phyloP scores from a whole-genome alignment of 2,113 vertebrate genomes.

The Rhizomys pruinosus region DNA sequence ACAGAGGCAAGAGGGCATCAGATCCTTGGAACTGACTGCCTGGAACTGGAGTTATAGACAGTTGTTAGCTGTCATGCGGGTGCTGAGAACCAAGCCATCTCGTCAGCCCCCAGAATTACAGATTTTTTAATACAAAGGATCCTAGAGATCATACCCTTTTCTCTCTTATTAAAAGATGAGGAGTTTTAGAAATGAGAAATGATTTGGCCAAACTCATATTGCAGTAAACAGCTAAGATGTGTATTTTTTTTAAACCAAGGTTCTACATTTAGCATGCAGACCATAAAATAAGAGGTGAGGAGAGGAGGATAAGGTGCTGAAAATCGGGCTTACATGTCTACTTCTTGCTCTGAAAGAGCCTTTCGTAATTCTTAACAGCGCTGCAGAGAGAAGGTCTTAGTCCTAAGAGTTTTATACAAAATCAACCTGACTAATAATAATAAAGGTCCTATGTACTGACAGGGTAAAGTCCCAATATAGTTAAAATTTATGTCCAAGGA shows the following conservation, averaged over 20 bases:
- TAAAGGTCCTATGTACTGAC: neutral
- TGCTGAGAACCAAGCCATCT: too few species aligned
- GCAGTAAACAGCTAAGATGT: neutral
- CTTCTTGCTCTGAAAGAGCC: neutral
- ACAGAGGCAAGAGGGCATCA: too few species aligned
- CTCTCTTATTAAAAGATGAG: neutral
- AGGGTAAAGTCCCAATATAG: neutral
- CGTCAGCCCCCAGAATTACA: too few species aligned
- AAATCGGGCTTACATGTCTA: neutral
- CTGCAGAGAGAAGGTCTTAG: neutral
- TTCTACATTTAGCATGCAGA: neutral
- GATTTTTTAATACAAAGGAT: neutral
- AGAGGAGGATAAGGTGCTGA: neutral
- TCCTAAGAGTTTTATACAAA: neutral
- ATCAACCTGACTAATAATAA: neutral
- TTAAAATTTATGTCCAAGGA: neutral
- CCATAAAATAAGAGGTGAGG: neutral
- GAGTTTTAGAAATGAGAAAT: neutral
- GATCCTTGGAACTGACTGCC: too few species aligned
- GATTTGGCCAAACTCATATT: neutral
- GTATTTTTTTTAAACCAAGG: neutral
- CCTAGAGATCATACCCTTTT: neutral
- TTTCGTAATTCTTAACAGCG: neutral
- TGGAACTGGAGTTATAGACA: too few species aligned
- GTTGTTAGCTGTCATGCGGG: too few species aligned